Conservation (phyloP, 2,797 vertebrate genomes). For the Micropoecilia bifurca region DNA sequence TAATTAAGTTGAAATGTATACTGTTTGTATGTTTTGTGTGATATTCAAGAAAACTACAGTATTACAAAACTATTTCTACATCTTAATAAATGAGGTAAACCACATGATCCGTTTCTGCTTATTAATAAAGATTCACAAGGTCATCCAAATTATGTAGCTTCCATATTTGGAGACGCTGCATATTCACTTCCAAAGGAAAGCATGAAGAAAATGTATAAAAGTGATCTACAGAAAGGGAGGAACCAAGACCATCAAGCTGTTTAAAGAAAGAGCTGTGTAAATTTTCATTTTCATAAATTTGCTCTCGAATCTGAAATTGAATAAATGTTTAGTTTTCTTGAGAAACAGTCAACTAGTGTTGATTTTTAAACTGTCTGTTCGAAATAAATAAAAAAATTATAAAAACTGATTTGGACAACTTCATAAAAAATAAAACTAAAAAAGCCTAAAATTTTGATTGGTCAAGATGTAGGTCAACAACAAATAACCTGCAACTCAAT, state of each 20-base stretch:
- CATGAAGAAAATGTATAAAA: not conserved
- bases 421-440: not conserved
- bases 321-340: not conserved
- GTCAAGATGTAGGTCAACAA: not conserved
- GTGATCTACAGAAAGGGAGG: not conserved
- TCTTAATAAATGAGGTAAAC: slow-evolving; percentile 16
- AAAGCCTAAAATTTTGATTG: not conserved
- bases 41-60: slow-evolving; percentile 15
- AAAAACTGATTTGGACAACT: not conserved
- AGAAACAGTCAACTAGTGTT: not conserved
- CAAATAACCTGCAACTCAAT: not conserved
- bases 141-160: not conserved
- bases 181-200: not conserved
- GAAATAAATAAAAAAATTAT: no score
- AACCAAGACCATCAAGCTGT: not conserved
- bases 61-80: slow-evolving; percentile 17
- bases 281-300: not conserved
- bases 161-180: not conserved
- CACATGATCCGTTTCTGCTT: slow-evolving; percentile 3
- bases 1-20: not conserved
- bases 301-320: not conserved
- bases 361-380: not conserved
- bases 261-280: not conserved
- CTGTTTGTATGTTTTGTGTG: slow-evolving; percentile 38
- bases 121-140: not conserved